These are phyloP conservation scores for Sphinx pinastri DNA, from an alignment of 2,888 invertebrate genomes.

Conservation along the genomic window DNA sequence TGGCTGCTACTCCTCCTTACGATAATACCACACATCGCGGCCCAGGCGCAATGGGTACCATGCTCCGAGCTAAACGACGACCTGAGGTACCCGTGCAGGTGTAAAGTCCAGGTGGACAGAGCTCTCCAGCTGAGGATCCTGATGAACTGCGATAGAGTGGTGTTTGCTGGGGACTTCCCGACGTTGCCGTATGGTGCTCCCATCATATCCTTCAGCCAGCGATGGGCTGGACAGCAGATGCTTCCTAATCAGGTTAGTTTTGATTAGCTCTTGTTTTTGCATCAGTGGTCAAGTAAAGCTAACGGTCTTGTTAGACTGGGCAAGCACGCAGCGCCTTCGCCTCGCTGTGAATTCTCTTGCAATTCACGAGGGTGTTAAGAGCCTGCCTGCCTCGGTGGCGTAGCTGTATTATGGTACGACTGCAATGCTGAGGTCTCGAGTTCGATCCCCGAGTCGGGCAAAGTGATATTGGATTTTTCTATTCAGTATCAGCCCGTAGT, in stretches of 20 bases:
- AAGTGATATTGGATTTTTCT: no score
- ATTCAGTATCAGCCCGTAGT: no score
- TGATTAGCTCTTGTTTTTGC: no score
- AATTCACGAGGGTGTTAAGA: no score
- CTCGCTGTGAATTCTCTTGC: no score
- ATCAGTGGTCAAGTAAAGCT: no score
- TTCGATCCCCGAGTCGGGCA: no score
- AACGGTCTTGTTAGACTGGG: no score
- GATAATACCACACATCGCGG: conserved; percentile 55
- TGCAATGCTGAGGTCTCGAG: no score
- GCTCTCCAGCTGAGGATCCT: conserved; percentile 81
- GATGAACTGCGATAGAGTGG: conserved; percentile 93
- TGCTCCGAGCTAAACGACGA: conserved; percentile 91
- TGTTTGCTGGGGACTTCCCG: conserved; percentile 91
- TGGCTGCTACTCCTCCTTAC: conserved; percentile 64
- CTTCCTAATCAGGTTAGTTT: conserved; percentile 88
- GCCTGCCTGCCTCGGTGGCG: no score
- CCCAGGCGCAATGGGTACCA: conserved; percentile 85
- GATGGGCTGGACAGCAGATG: conserved; percentile 91
- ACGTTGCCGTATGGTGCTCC: conserved; percentile 91
- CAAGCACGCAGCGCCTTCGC: no score
- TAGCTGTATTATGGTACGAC: no score
- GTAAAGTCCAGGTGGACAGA: conserved; percentile 79
- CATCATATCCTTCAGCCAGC: conserved; percentile 91
- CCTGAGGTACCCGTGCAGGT: conserved; percentile 89